Evolutionary conservation across 2,797 vertebrate genomes (phyloP).

Genomic region (Myotis myotis): DNA sequence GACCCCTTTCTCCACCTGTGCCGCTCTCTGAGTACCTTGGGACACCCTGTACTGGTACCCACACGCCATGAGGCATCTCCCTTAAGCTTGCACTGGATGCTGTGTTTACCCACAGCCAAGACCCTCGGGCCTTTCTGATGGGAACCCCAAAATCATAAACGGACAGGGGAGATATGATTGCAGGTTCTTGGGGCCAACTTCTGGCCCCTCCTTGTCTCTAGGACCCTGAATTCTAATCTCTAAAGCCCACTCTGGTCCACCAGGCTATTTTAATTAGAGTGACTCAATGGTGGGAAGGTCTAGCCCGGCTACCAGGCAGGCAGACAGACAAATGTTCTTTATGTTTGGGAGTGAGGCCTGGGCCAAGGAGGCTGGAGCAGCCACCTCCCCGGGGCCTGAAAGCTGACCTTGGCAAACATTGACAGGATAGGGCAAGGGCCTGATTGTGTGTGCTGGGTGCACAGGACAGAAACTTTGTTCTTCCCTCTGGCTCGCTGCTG

Average conservation of each 20-base stretch:
- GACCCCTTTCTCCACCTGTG: neutral
- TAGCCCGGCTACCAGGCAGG: neutral
- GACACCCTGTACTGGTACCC: neutral
- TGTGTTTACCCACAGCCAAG: neutral
- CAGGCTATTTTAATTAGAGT: neutral
- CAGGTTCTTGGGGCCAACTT: neutral
- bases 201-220: slow-evolving; percentile 38
- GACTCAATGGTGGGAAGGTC: neutral
- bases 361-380: neutral
- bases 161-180: neutral
- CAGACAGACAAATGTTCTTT: neutral
- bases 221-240: slow-evolving; percentile 59
- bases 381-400: neutral
- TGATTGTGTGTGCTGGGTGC: neutral
- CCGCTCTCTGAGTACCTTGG: neutral
- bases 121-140: neutral
- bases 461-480: neutral
- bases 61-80: neutral
- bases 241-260: slow-evolving; percentile 47
- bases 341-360: neutral
- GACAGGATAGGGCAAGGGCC: neutral
- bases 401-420: neutral
- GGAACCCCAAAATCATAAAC: neutral
- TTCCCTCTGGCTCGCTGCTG: neutral
- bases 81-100: neutral